Evolutionary conservation across 2,113 vertebrate species (phyloP).

Genomic region (Lates calcarifer): DNA sequence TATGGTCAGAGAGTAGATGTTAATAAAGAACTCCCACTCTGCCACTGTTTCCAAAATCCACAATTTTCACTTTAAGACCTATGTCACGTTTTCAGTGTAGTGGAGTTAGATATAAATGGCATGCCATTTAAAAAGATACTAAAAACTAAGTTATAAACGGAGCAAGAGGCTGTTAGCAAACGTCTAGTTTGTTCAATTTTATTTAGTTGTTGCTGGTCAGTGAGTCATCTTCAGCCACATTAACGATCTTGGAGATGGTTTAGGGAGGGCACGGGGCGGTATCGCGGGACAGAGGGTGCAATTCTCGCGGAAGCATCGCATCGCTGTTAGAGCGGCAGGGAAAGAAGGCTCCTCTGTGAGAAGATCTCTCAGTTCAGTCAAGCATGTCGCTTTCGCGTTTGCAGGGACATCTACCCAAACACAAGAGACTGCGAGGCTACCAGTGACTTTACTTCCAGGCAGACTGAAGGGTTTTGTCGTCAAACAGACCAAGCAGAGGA

Average conservation of each 20-base stretch:
- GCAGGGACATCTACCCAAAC: neutral
- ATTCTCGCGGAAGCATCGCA: slow-evolving; percentile 1
- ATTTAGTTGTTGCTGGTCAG: too few relatives aligned
- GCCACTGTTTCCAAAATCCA: neutral
- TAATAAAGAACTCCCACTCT: neutral
- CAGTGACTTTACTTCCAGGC: neutral
- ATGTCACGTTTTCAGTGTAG: neutral
- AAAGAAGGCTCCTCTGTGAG: fast-evolving
- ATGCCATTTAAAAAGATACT: neutral
- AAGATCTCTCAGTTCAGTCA: neutral
- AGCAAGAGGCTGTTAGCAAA: neutral
- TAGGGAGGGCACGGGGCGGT: neutral
- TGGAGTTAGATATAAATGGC: neutral
- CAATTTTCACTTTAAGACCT: neutral
- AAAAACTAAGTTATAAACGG: neutral
- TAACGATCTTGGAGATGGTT: neutral
- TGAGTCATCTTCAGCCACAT: neutral
- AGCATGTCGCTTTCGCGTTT: slow-evolving; percentile 53
- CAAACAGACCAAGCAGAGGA: neutral
- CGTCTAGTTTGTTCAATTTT: neutral
- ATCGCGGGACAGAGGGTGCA: slow-evolving; percentile 52
- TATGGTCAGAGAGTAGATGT: neutral
- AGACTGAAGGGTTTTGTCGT: neutral
- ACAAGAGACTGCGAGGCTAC: neutral
- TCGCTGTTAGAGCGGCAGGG: neutral